Evolutionary conservation across 1,140 invertebrate genomes (phyloP), one percentile per base, ranked within the genome.

Genomic region (Paramacrobiotus metropolitanus): DNA sequence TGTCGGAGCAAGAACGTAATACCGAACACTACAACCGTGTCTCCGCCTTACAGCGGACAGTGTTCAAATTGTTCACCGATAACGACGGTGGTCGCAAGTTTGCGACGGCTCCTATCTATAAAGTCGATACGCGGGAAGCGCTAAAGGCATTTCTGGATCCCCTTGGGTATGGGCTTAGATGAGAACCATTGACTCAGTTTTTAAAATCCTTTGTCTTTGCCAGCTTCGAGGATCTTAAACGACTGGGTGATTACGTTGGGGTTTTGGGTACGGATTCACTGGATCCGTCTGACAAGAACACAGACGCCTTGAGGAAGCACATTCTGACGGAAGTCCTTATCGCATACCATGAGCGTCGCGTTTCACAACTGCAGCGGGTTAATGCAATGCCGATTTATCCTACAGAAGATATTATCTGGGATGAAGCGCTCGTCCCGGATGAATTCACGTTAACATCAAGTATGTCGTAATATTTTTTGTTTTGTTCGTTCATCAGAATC

Each of bases 341-440:
- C 15, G 73, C 76, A 68, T 69, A 61, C 9, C 88, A 95, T 71
- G 90, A 96, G 71, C 78, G 83, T 61, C 79, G 89, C 59, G 79
- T 82, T 21, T 96, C 91, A 0, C 94, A 97, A 69, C 72, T 97
- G 34, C 87, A 97, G 71, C 83, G 86, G 59, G 74, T 99, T 1
- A 99, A 99, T 70, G 84, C 90, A 66, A 94, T 98, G 87, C 92
- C 95, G 0, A 76, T 99, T 0, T 99, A 98, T 74, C 95, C 94
- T 1, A 97, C 91, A 0, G 94, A 99, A 71, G 82, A 89, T 59
- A 84, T 98, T 9, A 94, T 99, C 66, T 99, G 95, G 95, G 90
- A 99, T 75, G 92, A 97, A 71, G 97, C 95, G 70, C 82, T 98
- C 31, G 93, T 99, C 0, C 95, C 95, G 0, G 88, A 87, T 0